These are phyloP conservation scores for Labroides dimidiatus DNA, from an alignment of 2,797 vertebrate genomes.

Conservation along the genomic window DNA sequence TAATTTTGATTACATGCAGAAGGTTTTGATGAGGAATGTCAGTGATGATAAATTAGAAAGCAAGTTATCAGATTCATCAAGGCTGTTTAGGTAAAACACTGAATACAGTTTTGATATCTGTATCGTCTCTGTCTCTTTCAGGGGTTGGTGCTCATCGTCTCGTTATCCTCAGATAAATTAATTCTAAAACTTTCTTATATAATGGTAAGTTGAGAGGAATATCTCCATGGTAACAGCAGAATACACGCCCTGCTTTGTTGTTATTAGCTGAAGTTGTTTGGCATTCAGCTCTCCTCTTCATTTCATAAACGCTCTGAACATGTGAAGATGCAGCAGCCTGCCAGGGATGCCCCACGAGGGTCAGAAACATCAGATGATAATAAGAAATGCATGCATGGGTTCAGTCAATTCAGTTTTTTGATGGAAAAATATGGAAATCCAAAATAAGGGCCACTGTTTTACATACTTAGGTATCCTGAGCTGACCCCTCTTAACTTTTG, in stretches of 20 bases:
- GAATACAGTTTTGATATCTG: conserved; percentile 5
- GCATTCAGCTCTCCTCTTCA: conserved; percentile 40
- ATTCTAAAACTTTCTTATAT: conserved; percentile 74
- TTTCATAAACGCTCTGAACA: conserved; percentile 42
- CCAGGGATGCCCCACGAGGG: conserved; percentile 26
- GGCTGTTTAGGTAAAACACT: conserved; percentile 30
- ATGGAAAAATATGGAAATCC: conserved; percentile 47
- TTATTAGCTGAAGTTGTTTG: conserved; percentile 47
- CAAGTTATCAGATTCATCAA: not conserved
- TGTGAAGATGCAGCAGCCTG: conserved; percentile 28
- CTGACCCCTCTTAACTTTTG: not conserved
- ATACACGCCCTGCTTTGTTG: conserved; percentile 66
- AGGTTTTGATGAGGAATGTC: too few relatives aligned
- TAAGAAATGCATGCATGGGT: conserved; percentile 12
- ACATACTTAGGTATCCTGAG: conserved; percentile 9
- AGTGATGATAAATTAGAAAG: conserved; percentile 7
- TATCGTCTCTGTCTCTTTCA: conserved; percentile 9
- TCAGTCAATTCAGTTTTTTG: conserved; percentile 27
- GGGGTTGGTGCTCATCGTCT: conserved; percentile 25
- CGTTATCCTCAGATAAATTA: conserved; percentile 67
- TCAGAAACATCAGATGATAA: conserved; percentile 18
- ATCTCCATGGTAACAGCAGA: conserved; percentile 68
- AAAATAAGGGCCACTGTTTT: conserved; percentile 8
- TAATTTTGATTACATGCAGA: too few relatives aligned
- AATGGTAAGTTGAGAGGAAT: conserved; percentile 48